Percentiles rank a stretch among this genome's conserved stretches.
Conservation (phyloP, 1,140 invertebrate genomes). For the Drosophila miranda region DNA sequence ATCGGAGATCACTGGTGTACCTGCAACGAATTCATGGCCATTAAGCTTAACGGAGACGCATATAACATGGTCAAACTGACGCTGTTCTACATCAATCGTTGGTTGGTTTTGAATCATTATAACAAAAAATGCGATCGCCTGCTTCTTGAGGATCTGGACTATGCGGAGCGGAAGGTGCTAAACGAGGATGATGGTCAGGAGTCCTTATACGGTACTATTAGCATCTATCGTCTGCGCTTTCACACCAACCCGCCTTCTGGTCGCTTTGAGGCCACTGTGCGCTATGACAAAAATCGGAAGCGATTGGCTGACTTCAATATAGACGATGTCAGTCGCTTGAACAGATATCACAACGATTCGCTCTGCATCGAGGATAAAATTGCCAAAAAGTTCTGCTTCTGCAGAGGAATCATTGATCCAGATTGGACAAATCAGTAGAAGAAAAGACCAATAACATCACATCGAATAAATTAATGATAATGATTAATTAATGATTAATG, state of each 20-base stretch:
- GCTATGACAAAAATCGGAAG: slow-evolving; percentile 64
- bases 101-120: slow-evolving; percentile 14
- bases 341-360: slow-evolving; percentile 84
- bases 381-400: slow-evolving; percentile 37
- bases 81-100: slow-evolving; percentile 81
- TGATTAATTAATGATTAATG: too few relatives aligned
- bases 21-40: slow-evolving; percentile 84
- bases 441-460: background rate
- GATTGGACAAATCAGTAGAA: background rate
- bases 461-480: too few relatives aligned
- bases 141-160: slow-evolving; percentile 21
- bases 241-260: slow-evolving; percentile 41
- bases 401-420: background rate
- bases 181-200: slow-evolving; percentile 25
- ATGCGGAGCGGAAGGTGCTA: slow-evolving; percentile 15
- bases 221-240: slow-evolving; percentile 36
- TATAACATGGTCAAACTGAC: slow-evolving; percentile 82
- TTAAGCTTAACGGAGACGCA: slow-evolving; percentile 66
- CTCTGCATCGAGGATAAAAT: slow-evolving; percentile 83
- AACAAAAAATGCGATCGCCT: slow-evolving; percentile 41
- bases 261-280: slow-evolving; percentile 84
- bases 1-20: slow-evolving; percentile 90
- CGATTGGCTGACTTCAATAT: slow-evolving; percentile 33
- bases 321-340: slow-evolving; percentile 85
- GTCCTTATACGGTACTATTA: slow-evolving; percentile 20